A percentile compares a stretch with the other conserved stretches of the same genome.
phyloP scores from a whole-genome alignment of 2,113 vertebrate species.

The Dromiciops gliroides region DNA sequence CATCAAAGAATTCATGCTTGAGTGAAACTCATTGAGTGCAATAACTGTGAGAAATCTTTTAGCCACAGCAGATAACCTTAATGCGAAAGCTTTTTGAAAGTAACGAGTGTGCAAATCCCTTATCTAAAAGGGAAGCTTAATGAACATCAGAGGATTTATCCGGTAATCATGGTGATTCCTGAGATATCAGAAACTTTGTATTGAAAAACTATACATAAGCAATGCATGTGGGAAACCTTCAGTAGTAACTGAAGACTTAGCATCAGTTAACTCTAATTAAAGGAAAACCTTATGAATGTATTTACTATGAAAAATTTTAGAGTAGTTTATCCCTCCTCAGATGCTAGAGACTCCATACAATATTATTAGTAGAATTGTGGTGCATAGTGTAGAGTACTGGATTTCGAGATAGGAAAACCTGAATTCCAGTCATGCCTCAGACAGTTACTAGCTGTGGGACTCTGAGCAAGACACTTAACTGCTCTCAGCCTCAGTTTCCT shows the following conservation, averaged over 20 bases:
- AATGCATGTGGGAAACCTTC: slow-evolving; percentile 36
- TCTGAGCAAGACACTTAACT: neutral
- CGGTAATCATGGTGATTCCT: neutral
- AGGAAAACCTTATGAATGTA: neutral
- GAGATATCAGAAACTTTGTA: slow-evolving; percentile 32
- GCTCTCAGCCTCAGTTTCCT: neutral
- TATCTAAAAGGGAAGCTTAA: slow-evolving; percentile 33
- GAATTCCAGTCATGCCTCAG: neutral
- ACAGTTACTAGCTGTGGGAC: neutral
- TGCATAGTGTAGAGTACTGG: neutral
- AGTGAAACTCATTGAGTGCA: slow-evolving; percentile 55
- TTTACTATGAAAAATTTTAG: neutral
- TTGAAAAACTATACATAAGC: slow-evolving; percentile 39
- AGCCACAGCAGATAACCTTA: neutral
- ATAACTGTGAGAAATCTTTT: slow-evolving; percentile 19
- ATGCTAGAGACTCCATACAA: neutral
- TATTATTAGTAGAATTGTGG: neutral
- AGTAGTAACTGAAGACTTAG: neutral
- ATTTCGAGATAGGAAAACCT: neutral
- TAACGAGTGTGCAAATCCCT: slow-evolving; percentile 27
- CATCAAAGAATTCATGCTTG: slow-evolving; percentile 71
- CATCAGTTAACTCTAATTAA: slow-evolving; percentile 1
- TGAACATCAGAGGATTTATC: neutral
- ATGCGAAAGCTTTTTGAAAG: slow-evolving; percentile 55
- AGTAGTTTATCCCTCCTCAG: neutral